Percentiles rank a stretch among this genome's conserved stretches.
Evolutionary conservation across 2,113 vertebrate genomes (phyloP).

Genomic region (Chrysochloris asiatica): DNA sequence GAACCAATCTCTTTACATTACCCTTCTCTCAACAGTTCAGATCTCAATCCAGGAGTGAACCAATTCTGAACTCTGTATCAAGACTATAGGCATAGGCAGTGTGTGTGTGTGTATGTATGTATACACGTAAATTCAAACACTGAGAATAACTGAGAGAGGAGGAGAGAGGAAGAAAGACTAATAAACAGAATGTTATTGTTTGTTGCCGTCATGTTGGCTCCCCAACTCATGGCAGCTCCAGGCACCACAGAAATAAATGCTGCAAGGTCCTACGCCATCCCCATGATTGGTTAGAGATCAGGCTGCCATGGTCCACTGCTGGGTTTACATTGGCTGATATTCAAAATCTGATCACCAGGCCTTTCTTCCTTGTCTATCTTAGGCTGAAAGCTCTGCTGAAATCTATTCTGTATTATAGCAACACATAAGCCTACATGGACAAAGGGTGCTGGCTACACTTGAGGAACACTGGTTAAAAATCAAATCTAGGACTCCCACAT

Average conservation of each 20-base stretch:
- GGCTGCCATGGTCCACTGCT: not conserved
- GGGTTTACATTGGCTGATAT: not conserved
- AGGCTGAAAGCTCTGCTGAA: not conserved
- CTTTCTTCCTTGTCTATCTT: not conserved
- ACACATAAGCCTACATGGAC: not conserved
- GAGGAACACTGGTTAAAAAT: not conserved
- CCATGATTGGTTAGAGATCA: not conserved
- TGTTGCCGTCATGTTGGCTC: not conserved
- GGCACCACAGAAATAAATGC: not conserved
- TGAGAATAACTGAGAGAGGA: not conserved
- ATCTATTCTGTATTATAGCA: not conserved
- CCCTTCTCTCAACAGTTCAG: not conserved
- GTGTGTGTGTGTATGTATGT: not conserved
- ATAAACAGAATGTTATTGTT: not conserved
- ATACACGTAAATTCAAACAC: not conserved
- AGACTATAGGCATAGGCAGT: not conserved
- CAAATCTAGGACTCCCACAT: not conserved
- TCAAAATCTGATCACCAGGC: not conserved
- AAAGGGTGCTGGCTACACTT: not conserved
- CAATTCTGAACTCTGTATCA: not conserved
- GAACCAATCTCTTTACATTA: not conserved
- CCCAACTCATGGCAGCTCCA: not conserved
- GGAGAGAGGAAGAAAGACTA: not conserved
- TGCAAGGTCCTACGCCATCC: not conserved
- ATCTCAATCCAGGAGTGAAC: not conserved